phyloP scores from a whole-genome alignment of 2,888 invertebrate species.

The Habrosyne pyritoides region DNA sequence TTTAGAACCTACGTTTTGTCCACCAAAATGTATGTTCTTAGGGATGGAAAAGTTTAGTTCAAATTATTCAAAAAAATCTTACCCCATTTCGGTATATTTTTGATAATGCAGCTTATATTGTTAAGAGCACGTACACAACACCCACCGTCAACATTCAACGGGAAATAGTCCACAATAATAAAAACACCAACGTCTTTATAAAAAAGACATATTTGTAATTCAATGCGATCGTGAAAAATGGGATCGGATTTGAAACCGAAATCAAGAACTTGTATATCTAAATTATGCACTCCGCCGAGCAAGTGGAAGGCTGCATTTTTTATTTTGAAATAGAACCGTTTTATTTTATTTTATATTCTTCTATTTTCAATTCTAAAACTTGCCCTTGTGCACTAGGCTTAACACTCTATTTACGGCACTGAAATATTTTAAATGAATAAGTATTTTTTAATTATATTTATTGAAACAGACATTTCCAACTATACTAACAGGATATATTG shows the following conservation, averaged over 20 bases:
- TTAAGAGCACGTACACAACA: slow-evolving; percentile 47
- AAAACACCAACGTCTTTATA: slow-evolving; percentile 71
- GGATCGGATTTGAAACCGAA: slow-evolving; percentile 62
- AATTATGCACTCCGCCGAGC: slow-evolving; percentile 61
- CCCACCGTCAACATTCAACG: slow-evolving; percentile 54
- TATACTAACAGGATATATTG: background rate
- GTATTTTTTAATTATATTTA: background rate
- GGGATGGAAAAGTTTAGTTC: too few species aligned
- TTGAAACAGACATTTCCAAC: background rate
- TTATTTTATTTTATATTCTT: background rate
- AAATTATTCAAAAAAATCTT: slow-evolving; percentile 32
- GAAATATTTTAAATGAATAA: slow-evolving; percentile 10
- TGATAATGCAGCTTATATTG: slow-evolving; percentile 21
- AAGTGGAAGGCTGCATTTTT: slow-evolving; percentile 67
- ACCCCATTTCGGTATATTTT: slow-evolving; percentile 57
- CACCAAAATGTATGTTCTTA: too few species aligned
- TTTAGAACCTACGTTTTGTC: too few species aligned
- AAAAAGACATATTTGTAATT: slow-evolving; percentile 80
- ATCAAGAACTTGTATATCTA: slow-evolving; percentile 51
- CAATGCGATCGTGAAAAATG: slow-evolving; percentile 78
- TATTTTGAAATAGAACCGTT: slow-evolving; percentile 25
- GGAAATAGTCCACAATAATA: slow-evolving; percentile 67
- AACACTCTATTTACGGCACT: background rate
- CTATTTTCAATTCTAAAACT: slow-evolving; percentile 2
- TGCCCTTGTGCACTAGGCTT: background rate